A percentile compares a stretch with the other conserved stretches of the same genome.
Evolutionary conservation across 2,113 vertebrate species (phyloP).

Genomic region (Pitta sordida): DNA sequence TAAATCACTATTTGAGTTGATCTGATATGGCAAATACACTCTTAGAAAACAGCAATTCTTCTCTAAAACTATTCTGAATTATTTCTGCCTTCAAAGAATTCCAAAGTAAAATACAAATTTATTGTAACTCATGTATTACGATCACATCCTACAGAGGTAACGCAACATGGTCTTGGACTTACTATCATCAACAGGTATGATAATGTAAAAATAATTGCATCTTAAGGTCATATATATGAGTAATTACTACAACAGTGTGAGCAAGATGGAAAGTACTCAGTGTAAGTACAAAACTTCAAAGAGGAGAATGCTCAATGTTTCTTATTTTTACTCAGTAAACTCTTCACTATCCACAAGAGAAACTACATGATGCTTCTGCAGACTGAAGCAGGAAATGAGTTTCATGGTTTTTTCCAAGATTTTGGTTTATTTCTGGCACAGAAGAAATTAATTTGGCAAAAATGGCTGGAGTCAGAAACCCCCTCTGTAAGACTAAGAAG

Average conservation of each 20-base stretch:
- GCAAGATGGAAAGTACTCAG: not conserved
- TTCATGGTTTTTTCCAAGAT: not conserved
- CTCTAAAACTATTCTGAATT: not conserved
- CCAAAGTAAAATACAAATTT: not conserved
- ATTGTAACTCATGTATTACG: not conserved
- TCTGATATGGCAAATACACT: not conserved
- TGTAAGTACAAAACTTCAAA: not conserved
- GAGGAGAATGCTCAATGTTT: not conserved
- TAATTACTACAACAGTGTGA: not conserved
- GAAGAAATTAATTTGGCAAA: not conserved
- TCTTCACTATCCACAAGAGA: not conserved
- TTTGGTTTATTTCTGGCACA: not conserved
- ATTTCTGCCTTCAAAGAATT: not conserved
- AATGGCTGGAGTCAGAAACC: not conserved
- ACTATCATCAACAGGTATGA: not conserved
- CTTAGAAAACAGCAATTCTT: not conserved
- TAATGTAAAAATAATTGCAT: not conserved
- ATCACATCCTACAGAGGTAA: not conserved
- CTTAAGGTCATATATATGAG: not conserved
- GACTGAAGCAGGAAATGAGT: not conserved
- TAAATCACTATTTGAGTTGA: not conserved
- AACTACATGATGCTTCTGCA: not conserved
- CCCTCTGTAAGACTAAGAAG: not conserved
- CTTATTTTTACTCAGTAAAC: not conserved
- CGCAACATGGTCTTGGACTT: not conserved